Evolutionary conservation across 2,113 vertebrate species (phyloP).

Genomic region (Panurus biarmicus): DNA sequence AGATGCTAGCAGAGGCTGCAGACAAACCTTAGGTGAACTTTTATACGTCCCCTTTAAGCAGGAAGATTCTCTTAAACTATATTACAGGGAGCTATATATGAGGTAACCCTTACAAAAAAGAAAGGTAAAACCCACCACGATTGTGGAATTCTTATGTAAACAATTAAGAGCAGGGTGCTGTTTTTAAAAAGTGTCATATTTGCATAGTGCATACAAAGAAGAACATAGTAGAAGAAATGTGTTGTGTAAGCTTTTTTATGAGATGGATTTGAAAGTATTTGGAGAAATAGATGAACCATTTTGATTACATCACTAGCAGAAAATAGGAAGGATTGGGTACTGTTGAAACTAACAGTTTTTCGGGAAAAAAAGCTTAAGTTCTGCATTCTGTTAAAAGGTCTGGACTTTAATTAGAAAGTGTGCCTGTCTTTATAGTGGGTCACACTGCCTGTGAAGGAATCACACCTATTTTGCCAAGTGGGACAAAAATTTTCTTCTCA

Average conservation of each 20-base stretch:
- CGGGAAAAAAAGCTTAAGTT: background rate
- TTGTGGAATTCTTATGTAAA: background rate
- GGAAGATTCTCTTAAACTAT: background rate
- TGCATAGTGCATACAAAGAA: fast-evolving
- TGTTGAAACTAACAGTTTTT: background rate
- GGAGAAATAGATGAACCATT: background rate
- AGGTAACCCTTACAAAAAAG: background rate
- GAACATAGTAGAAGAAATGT: background rate
- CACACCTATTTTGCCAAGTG: background rate
- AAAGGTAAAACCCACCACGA: background rate
- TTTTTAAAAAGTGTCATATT: background rate
- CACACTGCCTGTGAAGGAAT: background rate
- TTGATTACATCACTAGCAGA: background rate
- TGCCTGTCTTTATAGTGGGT: background rate
- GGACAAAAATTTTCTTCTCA: background rate
- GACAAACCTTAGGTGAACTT: background rate
- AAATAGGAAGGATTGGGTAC: background rate
- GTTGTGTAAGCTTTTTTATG: background rate
- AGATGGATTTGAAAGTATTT: background rate
- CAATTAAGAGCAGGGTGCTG: background rate
- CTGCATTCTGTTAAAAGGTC: background rate
- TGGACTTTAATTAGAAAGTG: background rate
- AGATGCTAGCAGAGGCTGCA: background rate
- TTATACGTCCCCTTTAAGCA: background rate
- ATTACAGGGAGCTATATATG: background rate